These are phyloP conservation scores for Artemia sinica DNA, from an alignment of 2,888 invertebrate genomes.

Conservation along the genomic window DNA sequence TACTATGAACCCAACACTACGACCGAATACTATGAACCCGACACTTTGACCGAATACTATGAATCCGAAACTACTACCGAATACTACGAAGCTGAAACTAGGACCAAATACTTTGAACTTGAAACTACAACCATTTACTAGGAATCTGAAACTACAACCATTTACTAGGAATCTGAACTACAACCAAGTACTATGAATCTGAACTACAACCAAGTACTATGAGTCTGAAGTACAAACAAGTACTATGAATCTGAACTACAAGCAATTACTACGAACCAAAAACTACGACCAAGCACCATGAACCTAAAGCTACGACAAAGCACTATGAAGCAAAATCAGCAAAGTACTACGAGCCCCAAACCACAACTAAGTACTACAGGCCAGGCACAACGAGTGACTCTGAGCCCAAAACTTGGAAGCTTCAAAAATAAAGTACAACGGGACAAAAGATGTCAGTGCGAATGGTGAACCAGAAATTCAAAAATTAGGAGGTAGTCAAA, in stretches of 20 bases:
- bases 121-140: neutral
- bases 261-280: constrained; percentile 4
- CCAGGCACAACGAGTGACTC: neutral
- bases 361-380: neutral
- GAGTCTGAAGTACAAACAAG: neutral
- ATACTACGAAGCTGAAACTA: neutral
- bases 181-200: neutral
- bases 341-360: constrained; percentile 7
- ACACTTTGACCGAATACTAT: neutral
- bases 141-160: neutral
- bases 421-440: no score
- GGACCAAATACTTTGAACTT: neutral
- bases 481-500: no score
- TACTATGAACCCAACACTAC: neutral
- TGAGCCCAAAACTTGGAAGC: no score
- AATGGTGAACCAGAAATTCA: no score
- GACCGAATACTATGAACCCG: neutral
- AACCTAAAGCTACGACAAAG: neutral
- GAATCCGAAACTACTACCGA: neutral
- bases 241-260: neutral
- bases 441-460: no score
- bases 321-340: neutral
- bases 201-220: neutral
- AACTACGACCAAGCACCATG: constrained; percentile 2
- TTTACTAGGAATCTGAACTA: neutral